Base-by-base conservation (phyloP, 2,888 invertebrate genomes). In the Cephus pulcher region DNA sequence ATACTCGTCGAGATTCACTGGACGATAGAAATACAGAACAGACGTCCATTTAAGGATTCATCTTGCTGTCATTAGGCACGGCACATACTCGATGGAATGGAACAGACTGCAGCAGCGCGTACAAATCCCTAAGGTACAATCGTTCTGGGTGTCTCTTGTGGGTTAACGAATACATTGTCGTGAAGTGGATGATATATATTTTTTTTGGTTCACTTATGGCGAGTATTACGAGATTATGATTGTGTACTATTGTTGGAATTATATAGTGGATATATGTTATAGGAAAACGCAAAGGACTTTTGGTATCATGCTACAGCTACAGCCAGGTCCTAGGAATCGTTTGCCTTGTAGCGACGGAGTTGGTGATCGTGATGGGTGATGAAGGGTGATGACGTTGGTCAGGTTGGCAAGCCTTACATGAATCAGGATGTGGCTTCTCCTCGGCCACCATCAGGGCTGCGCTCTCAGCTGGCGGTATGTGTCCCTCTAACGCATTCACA, bases 401-500 rank as follows among this genome's bases (percentile, higher is more conserved):
- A 87, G 89, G 86, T 87, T 89, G 87, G 73, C 85, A 85, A 89
- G 93, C 93, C 95, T 95, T 95, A 95, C 96, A 96, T 95, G 95
- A 95, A 93, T 96, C 95, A 92, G 95, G 95, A 92, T 95, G 95
- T 92, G 95, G 94, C 93, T 95, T 95, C 93, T 95, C 95, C 93
- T 95, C 95, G 90, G 95, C 94, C 92, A 95, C 94, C 93, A 95
- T 95, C 92, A 96, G 94, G 92, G 95, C 95, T 92, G 95, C 95
- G 92, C 95, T 95, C 93, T 96, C 95, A 91, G 95, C 94, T 90
- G 95, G 95, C 90, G 96, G 96, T 93, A 97, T 94, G 94, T 96
- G 96, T 92, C 96, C 97, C 93, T 97, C 97, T 94, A 97, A 94
- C 91, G 96, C 96, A 95, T 97, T 97, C 93, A 97, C 97, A 94